Evolutionary conservation across 2,888 invertebrate species (phyloP).

Genomic region (Muscina levida): DNA sequence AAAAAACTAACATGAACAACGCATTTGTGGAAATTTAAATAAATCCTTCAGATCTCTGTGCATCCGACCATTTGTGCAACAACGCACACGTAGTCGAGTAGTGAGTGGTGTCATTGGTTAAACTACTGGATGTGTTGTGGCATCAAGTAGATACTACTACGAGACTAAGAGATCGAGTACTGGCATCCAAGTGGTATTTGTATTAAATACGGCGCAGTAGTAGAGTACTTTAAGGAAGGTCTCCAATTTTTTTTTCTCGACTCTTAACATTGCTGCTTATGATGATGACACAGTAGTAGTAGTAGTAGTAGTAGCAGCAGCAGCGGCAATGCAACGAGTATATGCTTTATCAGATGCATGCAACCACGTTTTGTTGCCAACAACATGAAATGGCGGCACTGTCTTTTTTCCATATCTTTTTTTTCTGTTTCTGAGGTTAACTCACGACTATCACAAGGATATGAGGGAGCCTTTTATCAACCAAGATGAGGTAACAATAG

Average conservation of each 20-base stretch:
- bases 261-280: neutral
- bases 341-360: conserved; percentile 65
- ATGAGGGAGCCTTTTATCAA: conserved; percentile 1
- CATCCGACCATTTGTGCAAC: neutral
- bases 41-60: conserved; percentile 56
- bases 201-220: neutral
- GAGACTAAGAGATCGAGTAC: conserved; percentile 36
- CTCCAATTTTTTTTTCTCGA: neutral
- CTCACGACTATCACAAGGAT: conserved; percentile 17
- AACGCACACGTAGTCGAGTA: conserved; percentile 18
- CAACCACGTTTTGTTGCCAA: conserved; percentile 63
- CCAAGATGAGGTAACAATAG: conserved; percentile 58
- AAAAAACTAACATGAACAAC: conserved; percentile 66
- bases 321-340: neutral
- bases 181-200: neutral
- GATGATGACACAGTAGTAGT: conserved; percentile 23
- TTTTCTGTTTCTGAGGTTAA: conserved; percentile 33
- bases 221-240: neutral
- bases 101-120: conserved; percentile 52
- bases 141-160: conserved; percentile 13
- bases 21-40: conserved; percentile 64
- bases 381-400: conserved; percentile 58
- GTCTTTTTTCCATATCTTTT: too few relatives aligned
- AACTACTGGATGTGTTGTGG: conserved; percentile 39
- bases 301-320: conserved; percentile 14